Conservation (phyloP, 2,113 vertebrate species). For the Hemibagrus wyckioides region DNA sequence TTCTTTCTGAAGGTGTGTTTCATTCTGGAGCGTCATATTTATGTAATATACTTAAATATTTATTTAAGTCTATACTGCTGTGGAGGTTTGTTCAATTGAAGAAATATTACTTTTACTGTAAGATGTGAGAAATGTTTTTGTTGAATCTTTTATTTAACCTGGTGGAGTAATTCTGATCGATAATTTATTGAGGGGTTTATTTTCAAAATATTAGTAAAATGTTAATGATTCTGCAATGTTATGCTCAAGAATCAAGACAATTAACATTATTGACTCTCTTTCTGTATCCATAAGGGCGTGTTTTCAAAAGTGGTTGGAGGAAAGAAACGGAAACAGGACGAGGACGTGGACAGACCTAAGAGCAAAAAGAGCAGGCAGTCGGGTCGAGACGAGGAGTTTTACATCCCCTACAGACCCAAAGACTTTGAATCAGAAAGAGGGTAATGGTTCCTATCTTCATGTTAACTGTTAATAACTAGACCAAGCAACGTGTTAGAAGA, state of each 20-base stretch:
- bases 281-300: constrained; percentile 68
- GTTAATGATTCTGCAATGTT: neutral
- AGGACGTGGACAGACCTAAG: constrained; percentile 47
- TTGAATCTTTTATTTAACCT: neutral
- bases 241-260: neutral
- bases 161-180: neutral
- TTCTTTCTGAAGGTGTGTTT: neutral
- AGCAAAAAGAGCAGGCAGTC: constrained; percentile 63
- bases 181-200: neutral
- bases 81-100: neutral
- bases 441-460: constrained; percentile 67
- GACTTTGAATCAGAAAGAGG: constrained; percentile 92
- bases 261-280: neutral
- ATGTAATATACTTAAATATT: neutral
- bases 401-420: constrained; percentile 89
- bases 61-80: neutral
- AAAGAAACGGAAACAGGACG: constrained; percentile 70
- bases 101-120: neutral
- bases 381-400: constrained; percentile 79
- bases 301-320: constrained; percentile 78
- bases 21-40: neutral
- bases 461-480: neutral
- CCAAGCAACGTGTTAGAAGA: neutral
- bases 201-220: neutral
- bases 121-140: neutral